phyloP scores from a whole-genome alignment of 2,113 vertebrate genomes.

The Pseudopipra pipra region DNA sequence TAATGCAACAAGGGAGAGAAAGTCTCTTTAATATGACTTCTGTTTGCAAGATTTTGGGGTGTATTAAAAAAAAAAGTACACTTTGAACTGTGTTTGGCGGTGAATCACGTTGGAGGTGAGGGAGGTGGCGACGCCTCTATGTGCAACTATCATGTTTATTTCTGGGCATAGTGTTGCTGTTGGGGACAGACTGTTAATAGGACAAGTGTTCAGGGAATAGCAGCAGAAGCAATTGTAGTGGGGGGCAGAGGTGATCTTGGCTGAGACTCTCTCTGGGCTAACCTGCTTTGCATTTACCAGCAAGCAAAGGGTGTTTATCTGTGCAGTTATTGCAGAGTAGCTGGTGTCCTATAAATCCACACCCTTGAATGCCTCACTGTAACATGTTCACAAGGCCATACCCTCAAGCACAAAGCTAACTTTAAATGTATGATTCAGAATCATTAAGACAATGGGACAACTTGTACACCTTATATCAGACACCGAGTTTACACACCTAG shows the following conservation, averaged over 20 bases:
- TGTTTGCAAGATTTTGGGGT: background rate
- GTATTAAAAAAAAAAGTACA: background rate
- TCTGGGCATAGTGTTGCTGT: background rate
- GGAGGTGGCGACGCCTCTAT: background rate
- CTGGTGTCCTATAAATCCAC: slow-evolving; percentile 27
- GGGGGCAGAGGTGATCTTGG: background rate
- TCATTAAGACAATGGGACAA: background rate
- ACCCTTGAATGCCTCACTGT: background rate
- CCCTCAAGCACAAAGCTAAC: background rate
- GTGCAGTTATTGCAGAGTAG: background rate
- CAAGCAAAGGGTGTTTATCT: background rate
- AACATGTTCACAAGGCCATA: background rate
- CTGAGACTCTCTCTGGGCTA: background rate
- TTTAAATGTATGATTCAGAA: slow-evolving; percentile 31
- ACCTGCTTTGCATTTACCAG: background rate
- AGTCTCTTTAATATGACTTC: background rate
- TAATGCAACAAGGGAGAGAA: background rate
- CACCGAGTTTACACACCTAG: background rate
- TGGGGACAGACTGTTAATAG: background rate
- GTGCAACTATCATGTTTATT: background rate
- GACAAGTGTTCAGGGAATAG: background rate
- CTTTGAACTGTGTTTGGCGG: background rate
- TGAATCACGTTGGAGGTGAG: background rate
- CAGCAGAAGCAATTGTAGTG: background rate
- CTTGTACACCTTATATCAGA: background rate